Conservation (phyloP, 2,113 vertebrate species). For the Odobenus rosmarus region DNA sequence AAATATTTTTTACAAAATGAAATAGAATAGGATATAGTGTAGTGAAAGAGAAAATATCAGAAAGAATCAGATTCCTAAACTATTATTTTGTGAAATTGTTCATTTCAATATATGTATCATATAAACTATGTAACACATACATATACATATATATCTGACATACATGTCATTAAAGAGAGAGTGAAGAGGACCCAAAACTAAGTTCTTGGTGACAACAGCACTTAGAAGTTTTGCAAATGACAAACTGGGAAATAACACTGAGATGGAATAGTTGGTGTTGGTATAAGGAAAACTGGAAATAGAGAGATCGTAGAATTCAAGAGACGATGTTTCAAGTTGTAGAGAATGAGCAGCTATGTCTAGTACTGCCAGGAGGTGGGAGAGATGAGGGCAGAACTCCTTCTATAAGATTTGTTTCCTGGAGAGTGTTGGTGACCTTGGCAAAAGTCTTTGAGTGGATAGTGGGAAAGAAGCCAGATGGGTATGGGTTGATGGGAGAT, state of each 20-base stretch:
- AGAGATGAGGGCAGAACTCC: background rate
- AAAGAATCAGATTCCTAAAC: background rate
- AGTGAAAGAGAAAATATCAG: background rate
- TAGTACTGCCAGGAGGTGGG: background rate
- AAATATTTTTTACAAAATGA: background rate
- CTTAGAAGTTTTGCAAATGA: background rate
- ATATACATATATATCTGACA: background rate
- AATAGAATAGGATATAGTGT: background rate
- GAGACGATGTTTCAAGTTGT: background rate
- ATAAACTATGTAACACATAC: background rate
- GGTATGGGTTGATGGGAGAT: background rate
- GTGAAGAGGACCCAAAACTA: background rate
- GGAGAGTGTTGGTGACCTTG: background rate
- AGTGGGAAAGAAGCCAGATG: background rate
- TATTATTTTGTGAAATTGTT: constrained; percentile 39
- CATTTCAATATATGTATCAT: background rate
- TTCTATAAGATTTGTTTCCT: background rate
- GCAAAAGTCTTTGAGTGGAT: background rate
- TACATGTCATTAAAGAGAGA: background rate
- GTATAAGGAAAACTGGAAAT: background rate
- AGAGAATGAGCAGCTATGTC: background rate
- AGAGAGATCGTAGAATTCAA: background rate
- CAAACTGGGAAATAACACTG: background rate
- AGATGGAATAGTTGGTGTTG: background rate
- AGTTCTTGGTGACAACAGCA: background rate